These are phyloP conservation scores for Cheilosia vulpina DNA, from an alignment of 2,888 invertebrate genomes.

Conservation along the genomic window DNA sequence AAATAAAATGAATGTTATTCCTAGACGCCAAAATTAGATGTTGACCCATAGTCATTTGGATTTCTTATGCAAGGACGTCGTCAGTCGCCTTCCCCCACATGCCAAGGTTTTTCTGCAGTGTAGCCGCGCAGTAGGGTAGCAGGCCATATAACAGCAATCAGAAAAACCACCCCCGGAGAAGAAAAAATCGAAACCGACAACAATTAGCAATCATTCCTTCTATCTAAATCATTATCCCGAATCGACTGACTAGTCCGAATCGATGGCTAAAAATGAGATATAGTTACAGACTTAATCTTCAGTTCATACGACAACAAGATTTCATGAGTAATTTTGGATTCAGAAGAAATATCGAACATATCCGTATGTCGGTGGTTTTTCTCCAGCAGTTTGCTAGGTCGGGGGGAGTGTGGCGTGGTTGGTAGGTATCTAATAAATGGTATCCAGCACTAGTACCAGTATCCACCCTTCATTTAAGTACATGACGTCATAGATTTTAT, in stretches of 20 bases:
- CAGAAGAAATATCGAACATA: too few species aligned
- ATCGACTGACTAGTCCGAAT: background rate
- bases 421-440: background rate
- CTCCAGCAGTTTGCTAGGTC: slow-evolving; percentile 13
- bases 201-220: slow-evolving; percentile 7
- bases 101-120: background rate
- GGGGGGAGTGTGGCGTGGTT: background rate
- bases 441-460: slow-evolving; percentile 9
- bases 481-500: slow-evolving; percentile 68
- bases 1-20: background rate
- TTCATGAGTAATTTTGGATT: too few species aligned
- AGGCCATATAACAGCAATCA: background rate
- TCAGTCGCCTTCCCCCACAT: background rate
- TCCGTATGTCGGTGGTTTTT: background rate
- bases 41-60: slow-evolving; percentile 20
- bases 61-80: slow-evolving; percentile 60
- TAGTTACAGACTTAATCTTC: too few species aligned
- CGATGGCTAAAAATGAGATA: slow-evolving; percentile 3
- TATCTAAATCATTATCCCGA: background rate
- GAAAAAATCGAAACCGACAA: slow-evolving; percentile 34
- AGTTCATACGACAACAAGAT: too few species aligned
- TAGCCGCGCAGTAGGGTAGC: slow-evolving; percentile 28
- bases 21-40: background rate
- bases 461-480: slow-evolving; percentile 58
- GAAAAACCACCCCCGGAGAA: slow-evolving; percentile 3